These are phyloP conservation scores for Chlamydotis undulata DNA, from an alignment of 2,113 vertebrate genomes.

Conservation along the genomic window DNA sequence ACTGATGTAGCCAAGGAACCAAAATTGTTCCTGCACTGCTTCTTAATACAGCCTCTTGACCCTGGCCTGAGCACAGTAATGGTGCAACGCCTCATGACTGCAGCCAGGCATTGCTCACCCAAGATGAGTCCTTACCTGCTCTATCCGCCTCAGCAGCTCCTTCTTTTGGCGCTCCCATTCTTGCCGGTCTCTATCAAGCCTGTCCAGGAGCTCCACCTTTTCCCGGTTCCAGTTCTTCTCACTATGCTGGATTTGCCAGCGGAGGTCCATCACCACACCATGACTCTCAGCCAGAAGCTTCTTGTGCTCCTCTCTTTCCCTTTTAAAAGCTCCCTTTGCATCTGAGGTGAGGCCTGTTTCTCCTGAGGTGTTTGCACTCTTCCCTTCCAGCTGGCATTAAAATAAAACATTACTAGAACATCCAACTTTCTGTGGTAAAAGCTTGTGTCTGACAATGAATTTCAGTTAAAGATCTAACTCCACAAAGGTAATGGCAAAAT, in stretches of 20 bases:
- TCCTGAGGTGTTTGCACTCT: conserved; percentile 52
- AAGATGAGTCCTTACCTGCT: conserved; percentile 71
- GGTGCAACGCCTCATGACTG: neutral
- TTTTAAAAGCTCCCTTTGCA: conserved; percentile 70
- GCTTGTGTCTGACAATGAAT: neutral
- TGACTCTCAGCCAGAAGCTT: conserved; percentile 91
- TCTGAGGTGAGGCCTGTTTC: conserved; percentile 61
- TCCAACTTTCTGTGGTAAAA: neutral
- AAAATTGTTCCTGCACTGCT: neutral
- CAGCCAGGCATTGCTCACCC: neutral
- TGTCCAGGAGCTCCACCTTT: conserved; percentile 86
- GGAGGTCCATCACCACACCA: conserved; percentile 85
- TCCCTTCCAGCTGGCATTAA: conserved; percentile 75
- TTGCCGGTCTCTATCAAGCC: conserved; percentile 83
- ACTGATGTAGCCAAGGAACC: neutral
- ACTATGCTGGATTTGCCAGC: conserved; percentile 90
- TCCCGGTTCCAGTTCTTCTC: conserved; percentile 92
- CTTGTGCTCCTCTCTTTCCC: conserved; percentile 88
- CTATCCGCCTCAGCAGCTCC: conserved; percentile 85
- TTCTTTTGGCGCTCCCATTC: conserved; percentile 88
- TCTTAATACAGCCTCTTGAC: neutral
- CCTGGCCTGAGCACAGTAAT: neutral
- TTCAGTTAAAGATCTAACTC: neutral
- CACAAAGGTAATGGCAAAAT: neutral
- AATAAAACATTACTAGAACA: neutral